A percentile compares a stretch with the other conserved stretches of the same genome.
Evolutionary conservation across 2,797 vertebrate species (phyloP).

Genomic region (Bryconaethiops microstoma): DNA sequence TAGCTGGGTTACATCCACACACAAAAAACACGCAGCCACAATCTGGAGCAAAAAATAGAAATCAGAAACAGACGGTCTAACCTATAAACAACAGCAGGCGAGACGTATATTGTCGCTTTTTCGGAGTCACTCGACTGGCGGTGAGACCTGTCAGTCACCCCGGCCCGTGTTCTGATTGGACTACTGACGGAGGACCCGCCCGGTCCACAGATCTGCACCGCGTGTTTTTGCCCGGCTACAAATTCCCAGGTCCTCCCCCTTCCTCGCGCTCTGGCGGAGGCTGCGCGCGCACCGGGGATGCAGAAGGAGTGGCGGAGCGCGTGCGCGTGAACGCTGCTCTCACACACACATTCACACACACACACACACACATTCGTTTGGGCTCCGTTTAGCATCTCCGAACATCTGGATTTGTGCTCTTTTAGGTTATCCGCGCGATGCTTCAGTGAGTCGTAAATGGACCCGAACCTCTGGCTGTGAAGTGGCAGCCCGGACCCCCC

Average conservation of each 20-base stretch:
- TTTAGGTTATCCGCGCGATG: slow-evolving; percentile 30
- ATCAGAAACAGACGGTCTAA: slow-evolving; percentile 45
- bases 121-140: slow-evolving; percentile 46
- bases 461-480: slow-evolving; percentile 55
- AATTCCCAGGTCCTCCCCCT: slow-evolving; percentile 61
- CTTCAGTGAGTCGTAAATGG: slow-evolving; percentile 59
- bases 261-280: slow-evolving; percentile 53
- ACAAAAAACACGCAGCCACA: neutral
- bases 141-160: slow-evolving; percentile 47
- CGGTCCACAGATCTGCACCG: slow-evolving; percentile 51
- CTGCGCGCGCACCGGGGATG: slow-evolving; percentile 59
- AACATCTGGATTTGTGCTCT: slow-evolving; percentile 22
- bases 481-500: slow-evolving; percentile 39
- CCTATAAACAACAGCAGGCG: slow-evolving; percentile 21
- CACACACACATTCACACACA: neutral
- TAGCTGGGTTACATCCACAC: slow-evolving; percentile 28
- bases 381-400: slow-evolving; percentile 21
- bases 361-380: neutral
- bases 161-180: slow-evolving; percentile 52
- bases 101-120: slow-evolving; percentile 21
- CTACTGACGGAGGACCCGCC: slow-evolving; percentile 45
- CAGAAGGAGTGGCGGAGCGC: slow-evolving; percentile 63
- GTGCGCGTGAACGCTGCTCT: slow-evolving; percentile 13
- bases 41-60: slow-evolving; percentile 42
- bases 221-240: slow-evolving; percentile 61